A percentile compares a stretch with the other conserved stretches of the same genome.
These are phyloP conservation scores for Diabrotica virgifera DNA, from an alignment of 1,140 invertebrate species.

Conservation along the genomic window DNA sequence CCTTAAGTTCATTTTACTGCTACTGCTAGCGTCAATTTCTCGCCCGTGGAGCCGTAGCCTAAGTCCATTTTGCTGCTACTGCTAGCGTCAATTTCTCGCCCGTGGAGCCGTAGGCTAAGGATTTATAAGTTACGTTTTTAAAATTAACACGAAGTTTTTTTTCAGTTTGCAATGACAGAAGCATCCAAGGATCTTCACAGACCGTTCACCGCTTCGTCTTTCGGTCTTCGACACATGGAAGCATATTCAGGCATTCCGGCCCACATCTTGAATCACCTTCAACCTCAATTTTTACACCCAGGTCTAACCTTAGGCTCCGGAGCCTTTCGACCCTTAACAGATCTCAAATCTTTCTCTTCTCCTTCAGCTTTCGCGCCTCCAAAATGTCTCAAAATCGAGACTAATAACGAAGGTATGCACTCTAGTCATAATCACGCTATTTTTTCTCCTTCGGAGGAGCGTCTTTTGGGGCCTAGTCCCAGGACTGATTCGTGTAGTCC, in stretches of 20 bases:
- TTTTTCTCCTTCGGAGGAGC: slow-evolving; percentile 45
- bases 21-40: no score
- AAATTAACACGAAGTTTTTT: slow-evolving; percentile 10
- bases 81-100: no score
- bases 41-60: no score
- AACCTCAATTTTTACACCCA: slow-evolving; percentile 53
- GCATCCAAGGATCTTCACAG: slow-evolving; percentile 46
- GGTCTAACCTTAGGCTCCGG: slow-evolving; percentile 46
- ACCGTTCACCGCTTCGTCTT: slow-evolving; percentile 50
- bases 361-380: slow-evolving; percentile 52
- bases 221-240: slow-evolving; percentile 55
- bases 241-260: slow-evolving; percentile 55
- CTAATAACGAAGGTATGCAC: slow-evolving; percentile 38
- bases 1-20: no score
- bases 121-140: no score
- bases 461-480: slow-evolving; percentile 47
- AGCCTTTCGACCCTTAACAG: slow-evolving; percentile 45
- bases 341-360: slow-evolving; percentile 53
- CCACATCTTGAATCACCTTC: slow-evolving; percentile 53
- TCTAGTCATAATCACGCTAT: slow-evolving; percentile 38
- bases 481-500: slow-evolving; percentile 51
- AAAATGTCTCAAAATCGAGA: slow-evolving; percentile 54
- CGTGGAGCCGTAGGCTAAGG: no score
- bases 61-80: no score
- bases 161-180: slow-evolving; percentile 47